phyloP scores from a whole-genome alignment of 2,113 vertebrate genomes.

The Cyanoramphus novaezelandiae region DNA sequence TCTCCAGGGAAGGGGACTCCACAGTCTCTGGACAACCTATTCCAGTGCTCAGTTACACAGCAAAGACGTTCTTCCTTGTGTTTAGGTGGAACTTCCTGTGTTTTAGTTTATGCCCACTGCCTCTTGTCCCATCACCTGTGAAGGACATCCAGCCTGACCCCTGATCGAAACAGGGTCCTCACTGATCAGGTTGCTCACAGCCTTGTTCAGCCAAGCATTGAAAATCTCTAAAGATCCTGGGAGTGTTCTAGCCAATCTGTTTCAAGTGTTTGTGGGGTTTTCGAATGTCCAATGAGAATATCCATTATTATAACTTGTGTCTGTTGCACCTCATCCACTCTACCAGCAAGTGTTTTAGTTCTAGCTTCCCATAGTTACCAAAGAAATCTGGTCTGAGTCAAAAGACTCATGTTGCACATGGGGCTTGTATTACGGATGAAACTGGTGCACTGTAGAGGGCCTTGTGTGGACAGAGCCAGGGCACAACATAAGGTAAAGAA shows the following conservation, averaged over 20 bases:
- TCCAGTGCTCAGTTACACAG: neutral
- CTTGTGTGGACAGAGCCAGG: neutral
- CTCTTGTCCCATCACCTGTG: neutral
- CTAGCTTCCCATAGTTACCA: neutral
- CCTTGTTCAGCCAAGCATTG: neutral
- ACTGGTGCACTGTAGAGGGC: neutral
- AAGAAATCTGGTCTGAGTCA: neutral
- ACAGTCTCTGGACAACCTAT: neutral
- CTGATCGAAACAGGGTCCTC: neutral
- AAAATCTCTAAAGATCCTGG: neutral
- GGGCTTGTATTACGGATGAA: neutral
- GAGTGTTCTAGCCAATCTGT: neutral
- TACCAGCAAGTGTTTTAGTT: neutral
- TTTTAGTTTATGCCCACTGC: neutral
- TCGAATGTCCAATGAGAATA: neutral
- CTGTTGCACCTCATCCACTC: neutral
- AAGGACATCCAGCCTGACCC: neutral
- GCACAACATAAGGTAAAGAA: neutral
- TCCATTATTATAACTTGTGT: rapidly evolving
- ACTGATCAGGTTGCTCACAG: neutral
- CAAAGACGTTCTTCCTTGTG: neutral
- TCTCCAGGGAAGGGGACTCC: neutral
- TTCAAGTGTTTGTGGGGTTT: neutral
- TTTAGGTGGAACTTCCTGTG: neutral
- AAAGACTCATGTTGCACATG: neutral